Conservation (phyloP, 2,797 vertebrate genomes). For the Enteromius treurensis region DNA sequence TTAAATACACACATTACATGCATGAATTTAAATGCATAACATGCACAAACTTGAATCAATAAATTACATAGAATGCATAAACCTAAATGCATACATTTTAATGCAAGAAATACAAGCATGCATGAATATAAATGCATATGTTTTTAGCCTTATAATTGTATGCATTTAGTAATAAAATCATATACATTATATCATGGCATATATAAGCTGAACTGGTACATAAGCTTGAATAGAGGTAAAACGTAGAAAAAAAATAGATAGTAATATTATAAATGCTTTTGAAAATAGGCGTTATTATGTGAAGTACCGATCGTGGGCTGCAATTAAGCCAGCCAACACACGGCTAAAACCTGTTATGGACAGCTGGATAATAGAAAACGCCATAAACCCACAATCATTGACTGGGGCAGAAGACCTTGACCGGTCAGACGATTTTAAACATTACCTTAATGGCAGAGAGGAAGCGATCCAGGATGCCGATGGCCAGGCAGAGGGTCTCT, state of each 20-base stretch:
- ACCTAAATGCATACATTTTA: neutral
- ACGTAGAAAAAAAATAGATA: neutral
- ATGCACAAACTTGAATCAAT: neutral
- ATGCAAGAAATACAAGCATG: neutral
- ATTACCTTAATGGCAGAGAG: constrained; percentile 92
- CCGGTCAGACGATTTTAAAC: neutral
- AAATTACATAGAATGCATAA: neutral
- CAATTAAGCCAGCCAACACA: neutral
- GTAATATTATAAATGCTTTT: neutral
- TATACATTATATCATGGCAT: neutral
- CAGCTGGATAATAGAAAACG: neutral
- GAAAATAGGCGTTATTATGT: neutral
- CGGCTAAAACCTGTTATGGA: neutral
- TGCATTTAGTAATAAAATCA: neutral
- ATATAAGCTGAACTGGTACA: neutral
- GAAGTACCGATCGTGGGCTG: neutral
- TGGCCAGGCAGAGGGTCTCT: constrained; percentile 92
- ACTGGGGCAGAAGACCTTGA: constrained; percentile 11
- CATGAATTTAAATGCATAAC: neutral
- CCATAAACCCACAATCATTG: constrained; percentile 21
- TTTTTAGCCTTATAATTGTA: neutral
- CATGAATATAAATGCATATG: neutral
- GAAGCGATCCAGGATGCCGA: constrained; percentile 95
- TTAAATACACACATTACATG: neutral
- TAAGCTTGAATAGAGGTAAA: neutral